phyloP scores from a whole-genome alignment of 2,888 invertebrate species.

The Drosophila aldrichi region DNA sequence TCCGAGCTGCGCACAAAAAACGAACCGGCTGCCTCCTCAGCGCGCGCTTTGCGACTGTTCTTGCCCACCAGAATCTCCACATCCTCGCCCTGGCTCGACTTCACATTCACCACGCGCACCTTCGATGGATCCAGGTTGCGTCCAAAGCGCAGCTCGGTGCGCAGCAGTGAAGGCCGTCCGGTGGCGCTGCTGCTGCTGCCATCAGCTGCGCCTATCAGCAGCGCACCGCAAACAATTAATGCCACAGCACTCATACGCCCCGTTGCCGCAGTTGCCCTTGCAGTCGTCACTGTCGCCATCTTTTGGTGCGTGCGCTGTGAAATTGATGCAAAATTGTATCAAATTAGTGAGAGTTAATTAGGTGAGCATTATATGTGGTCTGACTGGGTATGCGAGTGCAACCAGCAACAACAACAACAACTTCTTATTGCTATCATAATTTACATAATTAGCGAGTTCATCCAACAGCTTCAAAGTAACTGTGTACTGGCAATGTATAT shows the following conservation, averaged over 20 bases:
- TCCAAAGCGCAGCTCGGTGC: conserved; percentile 91
- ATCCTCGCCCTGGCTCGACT: conserved; percentile 90
- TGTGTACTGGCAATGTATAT: not conserved
- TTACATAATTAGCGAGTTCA: not conserved
- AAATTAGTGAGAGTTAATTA: conserved; percentile 53
- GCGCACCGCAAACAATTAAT: conserved; percentile 33
- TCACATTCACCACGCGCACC: conserved; percentile 91
- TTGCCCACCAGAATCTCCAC: conserved; percentile 88
- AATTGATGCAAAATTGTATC: conserved; percentile 40
- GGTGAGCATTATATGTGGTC: not conserved
- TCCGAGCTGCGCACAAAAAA: conserved; percentile 75
- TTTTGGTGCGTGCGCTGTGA: conserved; percentile 53
- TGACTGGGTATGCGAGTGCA: not conserved
- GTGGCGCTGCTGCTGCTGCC: conserved; percentile 45
- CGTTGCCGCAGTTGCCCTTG: conserved; percentile 22
- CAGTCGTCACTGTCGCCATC: conserved; percentile 44
- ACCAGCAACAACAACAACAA: not conserved
- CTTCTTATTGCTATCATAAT: conserved; percentile 2
- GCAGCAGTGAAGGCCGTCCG: conserved; percentile 87
- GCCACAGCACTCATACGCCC: conserved; percentile 31
- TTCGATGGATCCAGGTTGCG: conserved; percentile 91
- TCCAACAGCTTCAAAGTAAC: not conserved
- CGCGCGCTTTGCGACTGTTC: conserved; percentile 78
- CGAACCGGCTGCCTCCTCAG: conserved; percentile 62
- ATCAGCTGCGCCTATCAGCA: conserved; percentile 37